Evolutionary conservation across 2,888 invertebrate genomes (phyloP).

Genomic region (Flexamia atlantica): DNA sequence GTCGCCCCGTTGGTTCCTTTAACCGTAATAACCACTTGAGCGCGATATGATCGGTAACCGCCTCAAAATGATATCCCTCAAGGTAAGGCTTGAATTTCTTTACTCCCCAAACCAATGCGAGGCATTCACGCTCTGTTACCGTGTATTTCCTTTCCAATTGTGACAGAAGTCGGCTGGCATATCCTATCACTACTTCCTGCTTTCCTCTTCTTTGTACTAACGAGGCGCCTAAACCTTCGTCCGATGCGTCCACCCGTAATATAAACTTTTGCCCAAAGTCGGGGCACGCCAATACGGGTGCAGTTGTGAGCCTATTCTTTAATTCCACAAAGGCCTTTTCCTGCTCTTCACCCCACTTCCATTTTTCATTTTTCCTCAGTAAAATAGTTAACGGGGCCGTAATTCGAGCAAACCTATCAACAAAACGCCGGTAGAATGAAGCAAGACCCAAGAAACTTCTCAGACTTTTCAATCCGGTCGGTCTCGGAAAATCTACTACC

Average conservation of each 20-base stretch:
- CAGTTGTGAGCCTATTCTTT: conserved; percentile 35
- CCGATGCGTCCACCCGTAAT: conserved; percentile 65
- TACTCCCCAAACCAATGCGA: conserved; percentile 69
- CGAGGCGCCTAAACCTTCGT: conserved; percentile 63
- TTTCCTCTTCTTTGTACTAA: conserved; percentile 67
- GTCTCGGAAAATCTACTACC: conserved; percentile 43
- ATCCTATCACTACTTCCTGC: conserved; percentile 67
- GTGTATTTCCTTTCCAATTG: conserved; percentile 67
- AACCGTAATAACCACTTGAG: conserved; percentile 66
- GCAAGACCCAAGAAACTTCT: conserved; percentile 48
- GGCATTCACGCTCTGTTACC: too few relatives aligned
- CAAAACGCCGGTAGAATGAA: conserved; percentile 51
- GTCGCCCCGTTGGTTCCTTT: conserved; percentile 57
- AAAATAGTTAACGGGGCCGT: conserved; percentile 39
- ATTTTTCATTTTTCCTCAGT: conserved; percentile 22
- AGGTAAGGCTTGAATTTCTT: conserved; percentile 67
- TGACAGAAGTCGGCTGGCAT: conserved; percentile 67
- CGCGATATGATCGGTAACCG: conserved; percentile 64
- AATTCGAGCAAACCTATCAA: conserved; percentile 3
- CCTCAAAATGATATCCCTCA: conserved; percentile 67
- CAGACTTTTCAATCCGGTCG: neutral
- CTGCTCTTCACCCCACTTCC: conserved; percentile 25
- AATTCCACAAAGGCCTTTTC: conserved; percentile 35
- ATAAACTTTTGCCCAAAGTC: conserved; percentile 65
- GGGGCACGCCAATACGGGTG: conserved; percentile 65